phyloP scores from a whole-genome alignment of 2,113 vertebrate genomes.

The Limanda limanda region DNA sequence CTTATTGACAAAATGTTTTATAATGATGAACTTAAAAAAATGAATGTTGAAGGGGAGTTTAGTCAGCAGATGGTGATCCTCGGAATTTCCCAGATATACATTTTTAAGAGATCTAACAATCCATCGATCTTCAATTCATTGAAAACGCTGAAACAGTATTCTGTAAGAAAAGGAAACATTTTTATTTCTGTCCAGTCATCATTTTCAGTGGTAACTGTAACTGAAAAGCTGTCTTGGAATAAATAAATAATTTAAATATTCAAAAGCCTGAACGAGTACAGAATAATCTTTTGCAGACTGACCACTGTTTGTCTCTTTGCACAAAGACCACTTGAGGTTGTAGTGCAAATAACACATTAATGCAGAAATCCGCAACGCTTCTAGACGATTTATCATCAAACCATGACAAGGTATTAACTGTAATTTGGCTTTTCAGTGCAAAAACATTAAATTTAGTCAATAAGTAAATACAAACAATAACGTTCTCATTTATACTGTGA shows the following conservation, averaged over 20 bases:
- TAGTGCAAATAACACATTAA: slow-evolving; percentile 37
- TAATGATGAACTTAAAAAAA: too few relatives aligned
- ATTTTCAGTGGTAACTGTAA: slow-evolving; percentile 20
- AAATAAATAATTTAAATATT: slow-evolving; percentile 60
- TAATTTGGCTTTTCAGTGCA: slow-evolving; percentile 62
- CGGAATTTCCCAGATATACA: too few relatives aligned
- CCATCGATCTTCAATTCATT: neutral
- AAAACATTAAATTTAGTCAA: slow-evolving; percentile 35
- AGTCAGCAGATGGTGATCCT: too few relatives aligned
- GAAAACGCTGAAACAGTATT: slow-evolving; percentile 5
- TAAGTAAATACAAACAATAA: slow-evolving; percentile 27
- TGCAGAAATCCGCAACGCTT: slow-evolving; percentile 32
- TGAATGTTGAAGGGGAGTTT: too few relatives aligned
- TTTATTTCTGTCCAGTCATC: slow-evolving; percentile 61
- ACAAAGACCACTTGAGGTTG: slow-evolving; percentile 20
- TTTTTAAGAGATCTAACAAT: too few relatives aligned
- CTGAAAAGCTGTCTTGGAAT: slow-evolving; percentile 36
- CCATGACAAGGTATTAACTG: slow-evolving; percentile 25
- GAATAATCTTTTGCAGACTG: slow-evolving; percentile 24
- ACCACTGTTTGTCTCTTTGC: slow-evolving; percentile 27
- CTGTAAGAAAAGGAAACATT: slow-evolving; percentile 47
- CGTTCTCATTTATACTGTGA: slow-evolving; percentile 24
- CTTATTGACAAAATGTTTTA: too few relatives aligned
- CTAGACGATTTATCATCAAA: slow-evolving; percentile 31
- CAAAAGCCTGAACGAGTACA: slow-evolving; percentile 30